A percentile compares a stretch with the other conserved stretches of the same genome.
Evolutionary conservation across 2,797 vertebrate genomes (phyloP).

Genomic region (Phoebastria nigripes): DNA sequence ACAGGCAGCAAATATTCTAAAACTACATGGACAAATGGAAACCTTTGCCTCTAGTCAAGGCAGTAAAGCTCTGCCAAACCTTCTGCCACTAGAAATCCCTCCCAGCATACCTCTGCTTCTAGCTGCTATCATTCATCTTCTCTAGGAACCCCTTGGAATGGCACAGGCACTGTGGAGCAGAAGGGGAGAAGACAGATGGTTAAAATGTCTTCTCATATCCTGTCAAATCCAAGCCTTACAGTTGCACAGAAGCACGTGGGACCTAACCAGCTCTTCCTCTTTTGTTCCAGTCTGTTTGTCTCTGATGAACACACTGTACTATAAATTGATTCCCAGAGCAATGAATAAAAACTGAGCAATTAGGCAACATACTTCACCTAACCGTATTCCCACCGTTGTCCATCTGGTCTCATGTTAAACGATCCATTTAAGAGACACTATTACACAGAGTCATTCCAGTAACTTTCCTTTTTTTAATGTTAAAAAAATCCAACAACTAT

Average conservation of each 20-base stretch:
- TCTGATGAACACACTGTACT: not conserved
- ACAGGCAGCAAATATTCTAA: not conserved
- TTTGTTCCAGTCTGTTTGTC: not conserved
- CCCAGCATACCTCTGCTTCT: not conserved
- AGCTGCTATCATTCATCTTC: not conserved
- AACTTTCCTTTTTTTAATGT: not conserved
- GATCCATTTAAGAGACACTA: not conserved
- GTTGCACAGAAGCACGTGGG: not conserved
- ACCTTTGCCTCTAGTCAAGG: not conserved
- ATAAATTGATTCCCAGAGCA: not conserved
- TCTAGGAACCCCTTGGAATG: not conserved
- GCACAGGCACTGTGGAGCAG: not conserved
- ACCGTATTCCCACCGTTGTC: not conserved
- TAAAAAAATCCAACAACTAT: not conserved
- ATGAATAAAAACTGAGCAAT: slow-evolving; percentile 8
- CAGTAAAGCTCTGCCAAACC: not conserved
- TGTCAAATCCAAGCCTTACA: not conserved
- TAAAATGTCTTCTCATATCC: not conserved
- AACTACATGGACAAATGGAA: not conserved
- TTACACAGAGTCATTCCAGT: not conserved
- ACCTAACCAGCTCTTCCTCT: not conserved
- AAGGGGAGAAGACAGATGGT: not conserved
- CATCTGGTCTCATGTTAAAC: not conserved
- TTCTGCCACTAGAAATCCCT: not conserved
- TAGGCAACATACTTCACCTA: not conserved